These are phyloP conservation scores for Diarsia dahlii DNA, from an alignment of 2,888 invertebrate genomes.

Conservation along the genomic window DNA sequence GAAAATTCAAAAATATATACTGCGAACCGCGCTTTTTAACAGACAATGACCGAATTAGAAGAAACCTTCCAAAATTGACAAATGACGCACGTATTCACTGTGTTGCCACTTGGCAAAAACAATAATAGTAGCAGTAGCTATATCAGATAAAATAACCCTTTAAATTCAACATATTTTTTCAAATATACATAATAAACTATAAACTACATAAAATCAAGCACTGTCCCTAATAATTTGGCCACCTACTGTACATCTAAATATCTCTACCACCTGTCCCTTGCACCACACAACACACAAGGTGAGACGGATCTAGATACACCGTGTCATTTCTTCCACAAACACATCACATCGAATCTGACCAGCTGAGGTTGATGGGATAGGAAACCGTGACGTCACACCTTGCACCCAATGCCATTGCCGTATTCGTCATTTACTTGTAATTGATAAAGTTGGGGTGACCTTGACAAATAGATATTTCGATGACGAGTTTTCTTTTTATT, in stretches of 20 bases:
- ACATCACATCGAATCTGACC: conserved; percentile 78
- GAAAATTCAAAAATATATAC: too few relatives aligned
- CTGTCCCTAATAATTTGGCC: too few relatives aligned
- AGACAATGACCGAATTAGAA: too few relatives aligned
- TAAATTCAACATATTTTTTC: too few relatives aligned
- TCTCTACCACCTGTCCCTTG: conserved; percentile 62
- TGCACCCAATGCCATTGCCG: conserved; percentile 50
- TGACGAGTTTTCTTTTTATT: conserved; percentile 8
- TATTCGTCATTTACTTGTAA: conserved; percentile 57
- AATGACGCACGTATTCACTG: too few relatives aligned
- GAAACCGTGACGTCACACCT: conserved; percentile 71
- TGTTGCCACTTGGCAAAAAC: too few relatives aligned
- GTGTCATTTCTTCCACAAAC: conserved; percentile 82
- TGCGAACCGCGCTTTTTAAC: too few relatives aligned
- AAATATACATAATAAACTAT: too few relatives aligned
- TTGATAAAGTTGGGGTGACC: conserved; percentile 31
- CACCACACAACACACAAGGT: conserved; percentile 74
- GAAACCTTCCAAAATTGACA: too few relatives aligned
- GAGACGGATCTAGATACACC: conserved; percentile 85
- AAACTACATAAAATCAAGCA: too few relatives aligned
- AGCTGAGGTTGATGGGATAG: conserved; percentile 72
- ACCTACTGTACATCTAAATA: background rate
- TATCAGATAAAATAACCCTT: too few relatives aligned
- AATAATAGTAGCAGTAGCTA: too few relatives aligned
- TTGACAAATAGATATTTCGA: conserved; percentile 16